Percentiles rank a stretch among this genome's conserved stretches.
phyloP scores from a whole-genome alignment of 2,113 vertebrate genomes.

The Myotis davidii region DNA sequence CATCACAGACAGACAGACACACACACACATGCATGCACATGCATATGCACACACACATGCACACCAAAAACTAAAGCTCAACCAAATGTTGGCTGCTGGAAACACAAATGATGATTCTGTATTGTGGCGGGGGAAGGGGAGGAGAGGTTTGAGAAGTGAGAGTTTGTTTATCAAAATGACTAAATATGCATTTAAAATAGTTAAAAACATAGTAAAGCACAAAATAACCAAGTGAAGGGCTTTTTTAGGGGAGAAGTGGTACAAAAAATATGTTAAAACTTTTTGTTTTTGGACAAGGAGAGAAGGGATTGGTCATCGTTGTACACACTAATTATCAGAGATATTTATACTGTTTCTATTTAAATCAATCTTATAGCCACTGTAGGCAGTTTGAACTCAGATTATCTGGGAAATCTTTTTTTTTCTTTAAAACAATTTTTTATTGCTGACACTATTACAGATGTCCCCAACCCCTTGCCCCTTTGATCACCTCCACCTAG shows the following conservation, averaged over 20 bases:
- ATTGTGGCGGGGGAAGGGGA: not conserved
- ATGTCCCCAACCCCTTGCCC: too few relatives aligned
- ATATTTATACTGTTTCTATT: not conserved
- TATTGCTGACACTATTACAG: too few relatives aligned
- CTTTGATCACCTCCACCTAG: too few relatives aligned
- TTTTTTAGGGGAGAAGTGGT: not conserved
- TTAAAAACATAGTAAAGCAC: not conserved
- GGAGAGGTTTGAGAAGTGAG: not conserved
- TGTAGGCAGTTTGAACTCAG: not conserved
- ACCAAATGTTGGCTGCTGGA: not conserved
- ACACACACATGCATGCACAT: not conserved
- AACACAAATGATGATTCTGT: not conserved
- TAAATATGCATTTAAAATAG: not conserved
- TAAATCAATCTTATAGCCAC: not conserved
- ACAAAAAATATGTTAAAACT: not conserved
- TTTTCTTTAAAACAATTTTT: not conserved
- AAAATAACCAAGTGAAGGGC: constrained; percentile 13
- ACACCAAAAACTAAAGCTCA: not conserved
- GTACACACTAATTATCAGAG: not conserved
- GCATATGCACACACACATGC: too few relatives aligned
- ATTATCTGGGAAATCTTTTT: not conserved
- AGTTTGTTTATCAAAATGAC: not conserved
- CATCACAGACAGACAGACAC: not conserved
- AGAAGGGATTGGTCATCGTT: not conserved
- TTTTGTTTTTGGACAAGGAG: not conserved